Evolutionary conservation across 1,140 invertebrate genomes (phyloP), one percentile per base, ranked within the genome.

Genomic region (Meloidogyne hapla): DNA sequence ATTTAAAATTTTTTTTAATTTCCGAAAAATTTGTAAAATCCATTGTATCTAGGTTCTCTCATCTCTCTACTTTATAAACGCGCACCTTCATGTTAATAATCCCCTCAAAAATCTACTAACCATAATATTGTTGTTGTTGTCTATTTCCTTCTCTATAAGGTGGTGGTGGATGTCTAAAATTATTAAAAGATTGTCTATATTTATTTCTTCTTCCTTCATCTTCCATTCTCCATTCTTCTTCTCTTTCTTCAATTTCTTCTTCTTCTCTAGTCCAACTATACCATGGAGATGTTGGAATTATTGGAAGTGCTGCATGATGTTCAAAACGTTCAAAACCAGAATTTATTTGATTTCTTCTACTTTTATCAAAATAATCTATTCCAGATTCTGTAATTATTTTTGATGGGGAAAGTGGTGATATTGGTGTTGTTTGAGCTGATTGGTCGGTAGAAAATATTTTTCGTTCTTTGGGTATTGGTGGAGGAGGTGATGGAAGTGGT

Each of bases 191-290:
- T 56, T 21, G 40, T 42, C 13, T 42, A 56, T n/a, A 56, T 56
- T 56, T 56, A 56, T n/a, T n/a, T 56, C 48, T 56, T 56, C n/a
- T 18, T 8, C 18, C 48, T 56, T n/a, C 4, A 56, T 56, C n/a
- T n/a, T 56, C 48, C 48, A 56, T 56, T 56, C 48, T 56, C n/a
- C 48, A n/a, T 48, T 48, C 45, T 48, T 18, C 45, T 48, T 48
- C 48, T 56, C 48, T 56, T 56, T 56, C 48, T n/a, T n/a, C n/a
- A 56, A 56, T 56, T 56, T 56, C 48, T 56, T 56, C 48, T n/a
- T 56, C 18, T 56, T 56, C 48, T 56, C n/a, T 56, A 56, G 18
- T n/a, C 3, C 33, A 33, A 33, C 33, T 33, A 33, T n/a, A 15
- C 48, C 18, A 56, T n/a, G 48, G 48, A 56, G n/a, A 56, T 56